These are phyloP conservation scores for Zoanthus sansibaricus DNA, from an alignment of 92 coral and sea anemone genomes.

Conservation along the genomic window DNA sequence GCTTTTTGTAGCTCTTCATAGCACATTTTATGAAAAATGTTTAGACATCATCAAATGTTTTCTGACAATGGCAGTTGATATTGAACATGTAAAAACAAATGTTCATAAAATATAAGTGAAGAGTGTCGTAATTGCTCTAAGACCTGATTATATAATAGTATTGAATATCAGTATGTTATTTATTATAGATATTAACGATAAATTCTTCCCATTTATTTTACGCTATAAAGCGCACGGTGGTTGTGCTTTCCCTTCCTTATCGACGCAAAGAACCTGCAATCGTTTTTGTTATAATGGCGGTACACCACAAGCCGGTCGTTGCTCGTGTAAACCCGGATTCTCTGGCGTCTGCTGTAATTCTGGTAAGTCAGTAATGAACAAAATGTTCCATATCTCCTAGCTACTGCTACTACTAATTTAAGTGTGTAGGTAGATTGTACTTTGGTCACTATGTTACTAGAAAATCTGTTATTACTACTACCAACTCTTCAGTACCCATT, in stretches of 20 bases:
- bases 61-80: too few species aligned
- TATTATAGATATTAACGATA: neutral
- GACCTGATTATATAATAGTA: too few species aligned
- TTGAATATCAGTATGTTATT: too few species aligned
- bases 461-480: neutral
- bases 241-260: neutral
- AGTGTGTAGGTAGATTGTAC: neutral
- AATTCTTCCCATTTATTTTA: neutral
- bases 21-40: too few species aligned
- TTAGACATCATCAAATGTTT: too few species aligned
- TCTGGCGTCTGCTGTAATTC: slow-evolving; percentile 13
- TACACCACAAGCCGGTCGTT: neutral
- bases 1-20: too few species aligned
- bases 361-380: neutral
- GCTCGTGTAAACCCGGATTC: slow-evolving; percentile 21
- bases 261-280: neutral
- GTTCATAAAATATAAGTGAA: too few species aligned
- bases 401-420: neutral
- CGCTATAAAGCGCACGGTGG: neutral
- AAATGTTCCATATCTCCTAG: neutral
- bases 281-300: slow-evolving; percentile 30
- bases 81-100: too few species aligned
- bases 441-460: neutral
- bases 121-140: too few species aligned
- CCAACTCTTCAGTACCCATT: too few species aligned